These are phyloP conservation scores for Rhagoletis pomonella DNA, from an alignment of 1,140 invertebrate species.

Conservation along the genomic window DNA sequence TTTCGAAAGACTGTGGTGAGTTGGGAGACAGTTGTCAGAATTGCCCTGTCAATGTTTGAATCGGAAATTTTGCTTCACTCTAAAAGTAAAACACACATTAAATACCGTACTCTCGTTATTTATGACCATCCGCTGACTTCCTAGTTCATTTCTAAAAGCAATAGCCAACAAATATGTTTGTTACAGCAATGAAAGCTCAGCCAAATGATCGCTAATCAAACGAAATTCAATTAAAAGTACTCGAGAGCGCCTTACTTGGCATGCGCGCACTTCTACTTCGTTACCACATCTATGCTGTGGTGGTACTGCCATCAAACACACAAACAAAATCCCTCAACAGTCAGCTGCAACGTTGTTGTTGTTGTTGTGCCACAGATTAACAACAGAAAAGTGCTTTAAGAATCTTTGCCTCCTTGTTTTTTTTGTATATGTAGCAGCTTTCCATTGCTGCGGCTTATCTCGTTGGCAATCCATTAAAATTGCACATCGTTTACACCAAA, in stretches of 20 bases:
- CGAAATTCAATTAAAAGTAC: constrained; percentile 30
- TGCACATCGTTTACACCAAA: constrained; percentile 74
- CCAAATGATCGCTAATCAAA: background rate
- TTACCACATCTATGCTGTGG: background rate
- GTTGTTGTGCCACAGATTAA: background rate
- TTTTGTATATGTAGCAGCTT: background rate
- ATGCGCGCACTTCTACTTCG: background rate
- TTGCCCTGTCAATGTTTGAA: no score
- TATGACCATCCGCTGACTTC: background rate
- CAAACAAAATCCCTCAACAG: background rate
- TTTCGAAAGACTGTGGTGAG: no score
- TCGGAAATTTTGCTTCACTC: no score
- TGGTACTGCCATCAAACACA: no score
- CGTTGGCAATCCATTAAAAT: constrained; percentile 74
- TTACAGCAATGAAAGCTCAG: background rate
- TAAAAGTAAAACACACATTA: background rate
- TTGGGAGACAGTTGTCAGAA: no score
- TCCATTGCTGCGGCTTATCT: constrained; percentile 64
- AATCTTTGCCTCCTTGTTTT: background rate
- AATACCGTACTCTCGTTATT: background rate
- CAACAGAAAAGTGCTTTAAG: constrained; percentile 24
- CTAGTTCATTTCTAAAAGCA: background rate
- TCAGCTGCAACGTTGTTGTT: background rate
- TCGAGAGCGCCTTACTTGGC: background rate
- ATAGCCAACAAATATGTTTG: background rate